Percentiles rank a stretch among this genome's conserved stretches.
Conservation (phyloP, 2,888 invertebrate species). For the Chrysolina oricalcia region DNA sequence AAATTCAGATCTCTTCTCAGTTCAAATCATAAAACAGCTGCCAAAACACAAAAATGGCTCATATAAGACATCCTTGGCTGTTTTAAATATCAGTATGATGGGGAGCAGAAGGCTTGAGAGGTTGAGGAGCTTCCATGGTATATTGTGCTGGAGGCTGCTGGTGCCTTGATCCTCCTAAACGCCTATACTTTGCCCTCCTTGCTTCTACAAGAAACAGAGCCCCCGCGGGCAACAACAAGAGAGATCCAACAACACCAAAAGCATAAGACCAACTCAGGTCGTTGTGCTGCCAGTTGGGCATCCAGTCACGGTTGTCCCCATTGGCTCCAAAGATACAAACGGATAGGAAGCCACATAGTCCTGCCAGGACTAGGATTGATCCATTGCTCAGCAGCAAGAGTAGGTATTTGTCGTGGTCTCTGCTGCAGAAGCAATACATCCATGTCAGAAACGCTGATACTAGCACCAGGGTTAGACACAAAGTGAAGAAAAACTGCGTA, state of each 20-base stretch:
- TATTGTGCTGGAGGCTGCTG: slow-evolving; percentile 76
- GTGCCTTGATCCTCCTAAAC: slow-evolving; percentile 78
- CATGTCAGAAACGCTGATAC: slow-evolving; percentile 83
- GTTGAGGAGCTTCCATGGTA: slow-evolving; percentile 76
- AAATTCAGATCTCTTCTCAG: not conserved
- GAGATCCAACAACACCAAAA: slow-evolving; percentile 85
- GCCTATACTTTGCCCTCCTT: slow-evolving; percentile 83
- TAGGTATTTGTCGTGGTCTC: slow-evolving; percentile 85
- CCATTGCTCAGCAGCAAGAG: slow-evolving; percentile 84
- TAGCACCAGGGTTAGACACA: slow-evolving; percentile 87
- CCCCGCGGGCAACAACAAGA: slow-evolving; percentile 84
- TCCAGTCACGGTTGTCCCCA: slow-evolving; percentile 94
- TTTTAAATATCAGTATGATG: slow-evolving; percentile 79
- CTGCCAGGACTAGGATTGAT: slow-evolving; percentile 82
- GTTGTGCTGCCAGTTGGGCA: slow-evolving; percentile 97
- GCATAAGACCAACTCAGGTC: slow-evolving; percentile 96
- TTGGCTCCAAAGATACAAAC: slow-evolving; percentile 91
- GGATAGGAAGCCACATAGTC: slow-evolving; percentile 86
- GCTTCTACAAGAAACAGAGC: slow-evolving; percentile 89
- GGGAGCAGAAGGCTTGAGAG: slow-evolving; percentile 71
- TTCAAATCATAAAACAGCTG: not conserved
- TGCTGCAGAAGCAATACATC: slow-evolving; percentile 82
- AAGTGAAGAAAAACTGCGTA: slow-evolving; percentile 94
- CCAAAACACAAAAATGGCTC: not conserved
- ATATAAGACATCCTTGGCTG: not conserved